Conservation (phyloP, 2,113 vertebrate genomes). For the Pardalotus punctatus region DNA sequence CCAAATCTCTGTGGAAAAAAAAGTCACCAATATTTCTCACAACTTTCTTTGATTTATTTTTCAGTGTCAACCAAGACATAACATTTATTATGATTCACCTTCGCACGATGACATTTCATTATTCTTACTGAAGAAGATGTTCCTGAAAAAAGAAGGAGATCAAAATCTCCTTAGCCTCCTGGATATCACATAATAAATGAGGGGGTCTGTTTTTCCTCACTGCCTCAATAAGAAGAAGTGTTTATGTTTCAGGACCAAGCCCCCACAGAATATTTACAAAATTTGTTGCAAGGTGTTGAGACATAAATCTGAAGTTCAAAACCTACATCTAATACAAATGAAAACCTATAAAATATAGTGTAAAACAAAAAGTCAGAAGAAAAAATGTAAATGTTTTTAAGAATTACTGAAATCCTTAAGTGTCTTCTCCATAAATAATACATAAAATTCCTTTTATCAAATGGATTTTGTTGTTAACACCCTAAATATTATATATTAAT, state of each 20-base stretch:
- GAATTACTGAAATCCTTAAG: constrained; percentile 74
- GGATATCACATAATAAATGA: constrained; percentile 77
- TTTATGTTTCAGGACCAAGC: constrained; percentile 76
- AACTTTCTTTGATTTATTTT: constrained; percentile 83
- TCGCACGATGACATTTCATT: constrained; percentile 86
- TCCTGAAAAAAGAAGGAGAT: constrained; percentile 72
- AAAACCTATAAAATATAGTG: constrained; percentile 61
- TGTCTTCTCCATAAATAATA: constrained; percentile 70
- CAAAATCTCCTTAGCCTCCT: constrained; percentile 76
- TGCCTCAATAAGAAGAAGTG: constrained; percentile 75
- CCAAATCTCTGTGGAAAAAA: constrained; percentile 74
- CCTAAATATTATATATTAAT: constrained; percentile 34
- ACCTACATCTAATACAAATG: constrained; percentile 77
- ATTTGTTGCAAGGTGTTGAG: constrained; percentile 82
- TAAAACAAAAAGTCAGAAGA: constrained; percentile 73
- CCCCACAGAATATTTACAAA: constrained; percentile 83
- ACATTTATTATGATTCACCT: constrained; percentile 92
- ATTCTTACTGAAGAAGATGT: constrained; percentile 83
- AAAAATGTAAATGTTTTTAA: constrained; percentile 74
- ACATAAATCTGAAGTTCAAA: constrained; percentile 78
- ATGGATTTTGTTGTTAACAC: constrained; percentile 16
- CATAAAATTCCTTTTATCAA: constrained; percentile 71
- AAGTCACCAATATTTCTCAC: constrained; percentile 83
- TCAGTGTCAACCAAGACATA: constrained; percentile 82
- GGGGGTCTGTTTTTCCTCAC: constrained; percentile 82